These are phyloP conservation scores for Metalampra italica DNA, from an alignment of 2,888 invertebrate species.

Conservation along the genomic window DNA sequence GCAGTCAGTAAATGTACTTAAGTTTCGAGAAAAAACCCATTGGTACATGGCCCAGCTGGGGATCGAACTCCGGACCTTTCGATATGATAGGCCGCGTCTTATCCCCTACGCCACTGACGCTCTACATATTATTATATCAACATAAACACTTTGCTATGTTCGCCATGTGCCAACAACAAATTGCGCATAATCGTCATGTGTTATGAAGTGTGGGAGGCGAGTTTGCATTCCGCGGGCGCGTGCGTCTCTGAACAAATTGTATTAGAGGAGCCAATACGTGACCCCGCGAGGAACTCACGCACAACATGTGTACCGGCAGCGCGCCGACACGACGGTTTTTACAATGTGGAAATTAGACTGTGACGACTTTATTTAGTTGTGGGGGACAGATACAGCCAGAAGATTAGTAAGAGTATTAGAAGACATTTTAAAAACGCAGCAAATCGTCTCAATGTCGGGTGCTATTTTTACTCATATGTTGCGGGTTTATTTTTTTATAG, in stretches of 20 bases:
- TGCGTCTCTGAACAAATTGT: conserved; percentile 69
- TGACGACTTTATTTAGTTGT: background rate
- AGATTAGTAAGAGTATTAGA: too few species aligned
- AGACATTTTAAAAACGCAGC: too few species aligned
- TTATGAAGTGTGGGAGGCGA: conserved; percentile 48
- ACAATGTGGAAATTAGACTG: conserved; percentile 50
- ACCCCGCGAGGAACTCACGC: conserved; percentile 27
- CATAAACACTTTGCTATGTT: conserved; percentile 27
- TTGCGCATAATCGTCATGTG: conserved; percentile 60
- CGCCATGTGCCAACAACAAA: conserved; percentile 35
- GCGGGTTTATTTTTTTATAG: too few species aligned
- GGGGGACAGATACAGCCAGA: background rate
- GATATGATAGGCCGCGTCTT: too few species aligned
- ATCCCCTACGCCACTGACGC: too few species aligned
- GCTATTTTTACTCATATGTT: too few species aligned
- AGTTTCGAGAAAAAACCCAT: too few species aligned
- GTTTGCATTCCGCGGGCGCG: conserved; percentile 58
- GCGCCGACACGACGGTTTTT: conserved; percentile 35
- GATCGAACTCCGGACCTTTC: too few species aligned
- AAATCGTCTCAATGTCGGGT: too few species aligned
- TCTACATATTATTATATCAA: too few species aligned
- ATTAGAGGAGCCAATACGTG: conserved; percentile 72
- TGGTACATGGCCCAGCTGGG: too few species aligned
- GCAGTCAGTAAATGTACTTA: too few species aligned
- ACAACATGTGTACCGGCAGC: conserved; percentile 1